Conservation (phyloP, 2,797 vertebrate genomes). For the Poeciliopsis presidionis region DNA sequence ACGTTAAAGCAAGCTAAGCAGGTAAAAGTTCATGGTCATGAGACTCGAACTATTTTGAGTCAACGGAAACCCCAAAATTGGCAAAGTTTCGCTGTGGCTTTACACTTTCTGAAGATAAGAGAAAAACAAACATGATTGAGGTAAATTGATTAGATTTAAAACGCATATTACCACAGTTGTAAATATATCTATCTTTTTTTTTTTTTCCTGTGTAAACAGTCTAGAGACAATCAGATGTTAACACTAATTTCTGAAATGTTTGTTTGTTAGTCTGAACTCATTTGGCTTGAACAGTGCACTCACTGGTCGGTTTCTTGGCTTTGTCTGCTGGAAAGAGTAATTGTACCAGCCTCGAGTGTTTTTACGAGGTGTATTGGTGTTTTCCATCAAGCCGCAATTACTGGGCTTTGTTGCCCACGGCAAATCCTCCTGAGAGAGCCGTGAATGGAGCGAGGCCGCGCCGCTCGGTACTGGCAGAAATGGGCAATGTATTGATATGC, state of each 20-base stretch:
- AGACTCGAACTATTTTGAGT: neutral
- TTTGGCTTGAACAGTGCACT: constrained; percentile 52
- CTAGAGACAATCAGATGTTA: neutral
- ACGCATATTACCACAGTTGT: neutral
- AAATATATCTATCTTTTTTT: neutral
- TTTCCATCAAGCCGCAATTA: constrained; percentile 80
- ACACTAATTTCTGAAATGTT: constrained; percentile 7
- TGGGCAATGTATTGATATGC: constrained; percentile 68
- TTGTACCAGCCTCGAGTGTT: constrained; percentile 73
- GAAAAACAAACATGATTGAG: neutral
- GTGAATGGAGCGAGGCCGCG: constrained; percentile 46
- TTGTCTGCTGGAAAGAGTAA: constrained; percentile 75
- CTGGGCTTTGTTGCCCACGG: constrained; percentile 69
- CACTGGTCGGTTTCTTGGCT: constrained; percentile 67
- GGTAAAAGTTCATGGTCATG: constrained; percentile 19
- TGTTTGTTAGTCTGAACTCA: constrained; percentile 60
- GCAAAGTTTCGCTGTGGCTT: constrained; percentile 30
- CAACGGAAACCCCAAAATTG: constrained; percentile 11
- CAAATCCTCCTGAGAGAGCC: constrained; percentile 49
- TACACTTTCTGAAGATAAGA: constrained; percentile 27
- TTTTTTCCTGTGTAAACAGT: neutral
- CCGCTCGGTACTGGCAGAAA: constrained; percentile 47
- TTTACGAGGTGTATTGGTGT: constrained; percentile 78
- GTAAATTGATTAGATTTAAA: neutral
- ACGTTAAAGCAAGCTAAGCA: constrained; percentile 27